Evolutionary conservation across 1,140 invertebrate genomes (phyloP).

Genomic region (Kradibia gibbosae): DNA sequence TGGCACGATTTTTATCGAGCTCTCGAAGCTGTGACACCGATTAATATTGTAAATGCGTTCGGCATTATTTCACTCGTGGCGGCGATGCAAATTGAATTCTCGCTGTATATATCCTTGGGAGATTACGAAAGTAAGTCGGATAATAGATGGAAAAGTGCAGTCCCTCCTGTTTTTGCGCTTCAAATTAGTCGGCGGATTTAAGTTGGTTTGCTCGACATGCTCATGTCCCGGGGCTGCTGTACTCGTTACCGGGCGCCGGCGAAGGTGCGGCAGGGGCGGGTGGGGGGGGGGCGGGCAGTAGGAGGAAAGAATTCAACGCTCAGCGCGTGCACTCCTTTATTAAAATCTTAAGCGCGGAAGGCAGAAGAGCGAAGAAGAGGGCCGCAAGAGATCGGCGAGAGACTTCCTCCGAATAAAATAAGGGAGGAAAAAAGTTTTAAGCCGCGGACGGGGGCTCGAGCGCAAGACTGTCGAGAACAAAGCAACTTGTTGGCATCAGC

Average conservation of each 20-base stretch:
- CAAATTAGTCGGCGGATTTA: conserved; percentile 26
- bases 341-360: conserved; percentile 45
- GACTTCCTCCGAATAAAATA: not conserved
- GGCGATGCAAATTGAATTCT: not conserved
- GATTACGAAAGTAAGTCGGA: not conserved
- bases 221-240: not conserved
- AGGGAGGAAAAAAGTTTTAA: conserved; percentile 29
- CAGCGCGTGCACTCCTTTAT: conserved; percentile 15
- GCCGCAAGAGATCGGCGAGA: not conserved
- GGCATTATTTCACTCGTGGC: not conserved
- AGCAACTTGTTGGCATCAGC: conserved; percentile 51
- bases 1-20: too few species aligned
- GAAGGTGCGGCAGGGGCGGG: not conserved
- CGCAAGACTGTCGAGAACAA: conserved; percentile 38
- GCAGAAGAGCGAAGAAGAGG: conserved; percentile 33
- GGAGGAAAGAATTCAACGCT: too few species aligned
- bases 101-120: not conserved
- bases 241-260: not conserved
- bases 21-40: too few species aligned
- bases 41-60: not conserved
- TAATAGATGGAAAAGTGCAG: not conserved
- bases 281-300: not conserved
- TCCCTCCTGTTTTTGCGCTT: not conserved
- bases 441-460: conserved; percentile 1
- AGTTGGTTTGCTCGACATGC: not conserved